These are phyloP conservation scores for Macrocentrus cingulum DNA, from an alignment of 1,140 invertebrate genomes.

Conservation along the genomic window DNA sequence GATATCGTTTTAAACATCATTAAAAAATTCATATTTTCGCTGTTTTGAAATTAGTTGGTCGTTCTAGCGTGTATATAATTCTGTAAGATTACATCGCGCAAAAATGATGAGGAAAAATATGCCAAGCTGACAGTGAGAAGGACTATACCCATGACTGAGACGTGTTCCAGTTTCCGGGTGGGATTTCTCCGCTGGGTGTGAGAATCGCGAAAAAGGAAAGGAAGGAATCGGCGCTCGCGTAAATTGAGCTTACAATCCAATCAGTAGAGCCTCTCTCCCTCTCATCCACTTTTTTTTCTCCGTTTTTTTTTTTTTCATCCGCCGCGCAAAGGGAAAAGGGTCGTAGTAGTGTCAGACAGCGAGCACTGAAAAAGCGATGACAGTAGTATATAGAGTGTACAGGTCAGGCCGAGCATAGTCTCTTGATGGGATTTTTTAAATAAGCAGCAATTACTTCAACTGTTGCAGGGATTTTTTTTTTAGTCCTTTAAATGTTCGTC, in stretches of 20 bases:
- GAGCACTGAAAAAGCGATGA: too few relatives aligned
- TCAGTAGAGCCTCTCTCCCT: conserved; percentile 37
- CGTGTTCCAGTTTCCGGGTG: conserved; percentile 8
- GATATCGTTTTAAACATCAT: too few relatives aligned
- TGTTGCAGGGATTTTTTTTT: conserved; percentile 35
- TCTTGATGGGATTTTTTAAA: conserved; percentile 60
- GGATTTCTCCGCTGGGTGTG: conserved; percentile 4
- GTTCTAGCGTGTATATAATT: too few relatives aligned
- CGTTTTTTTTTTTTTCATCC: conserved; percentile 10
- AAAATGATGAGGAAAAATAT: not conserved
- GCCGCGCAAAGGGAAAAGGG: not conserved
- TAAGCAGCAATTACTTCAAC: conserved; percentile 57
- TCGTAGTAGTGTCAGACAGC: conserved; percentile 11
- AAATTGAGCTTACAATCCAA: conserved; percentile 56
- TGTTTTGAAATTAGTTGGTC: too few relatives aligned
- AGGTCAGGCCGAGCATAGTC: conserved; percentile 47
- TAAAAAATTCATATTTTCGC: too few relatives aligned
- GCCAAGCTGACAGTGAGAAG: not conserved
- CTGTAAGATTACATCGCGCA: not conserved
- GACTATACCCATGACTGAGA: not conserved
- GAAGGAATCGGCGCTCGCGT: conserved; percentile 40
- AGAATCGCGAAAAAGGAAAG: conserved; percentile 21
- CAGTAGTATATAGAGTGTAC: conserved; percentile 30
- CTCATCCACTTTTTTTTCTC: conserved; percentile 23
- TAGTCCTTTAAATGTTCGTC: not conserved